These are phyloP conservation scores for Dryomyza anilis DNA, from an alignment of 2,888 invertebrate species.

Conservation along the genomic window DNA sequence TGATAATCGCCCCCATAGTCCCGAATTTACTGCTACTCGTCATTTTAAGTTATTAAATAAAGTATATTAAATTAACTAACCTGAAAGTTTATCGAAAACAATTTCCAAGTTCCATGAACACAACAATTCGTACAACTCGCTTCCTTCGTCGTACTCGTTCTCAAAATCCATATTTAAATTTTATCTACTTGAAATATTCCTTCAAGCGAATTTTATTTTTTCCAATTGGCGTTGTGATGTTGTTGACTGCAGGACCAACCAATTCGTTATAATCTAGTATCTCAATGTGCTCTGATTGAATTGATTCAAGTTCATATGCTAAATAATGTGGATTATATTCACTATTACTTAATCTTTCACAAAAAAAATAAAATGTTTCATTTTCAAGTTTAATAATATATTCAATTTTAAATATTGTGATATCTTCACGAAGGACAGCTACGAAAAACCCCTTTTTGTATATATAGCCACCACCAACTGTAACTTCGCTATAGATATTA, in stretches of 20 bases:
- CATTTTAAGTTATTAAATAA: too few species aligned
- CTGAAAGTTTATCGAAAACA: too few species aligned
- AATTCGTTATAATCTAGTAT: background rate
- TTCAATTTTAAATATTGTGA: background rate
- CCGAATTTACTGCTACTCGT: too few species aligned
- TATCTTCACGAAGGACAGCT: background rate
- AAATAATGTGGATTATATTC: background rate
- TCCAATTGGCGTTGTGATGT: background rate
- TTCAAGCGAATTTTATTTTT: background rate
- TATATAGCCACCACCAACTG: background rate
- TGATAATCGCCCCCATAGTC: too few species aligned
- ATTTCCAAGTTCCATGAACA: background rate
- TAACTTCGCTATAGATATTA: background rate
- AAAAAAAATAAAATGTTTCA: background rate
- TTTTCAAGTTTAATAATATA: too few species aligned
- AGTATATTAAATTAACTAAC: too few species aligned
- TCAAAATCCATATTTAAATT: too few species aligned
- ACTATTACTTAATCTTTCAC: background rate
- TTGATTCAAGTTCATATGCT: background rate
- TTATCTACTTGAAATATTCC: background rate
- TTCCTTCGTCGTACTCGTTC: background rate
- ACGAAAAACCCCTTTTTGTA: background rate
- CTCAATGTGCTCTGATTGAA: background rate
- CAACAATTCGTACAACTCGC: background rate
- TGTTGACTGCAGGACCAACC: background rate